These are phyloP conservation scores for Cherax destructor DNA, from an alignment of 1,140 invertebrate species.

Conservation along the genomic window DNA sequence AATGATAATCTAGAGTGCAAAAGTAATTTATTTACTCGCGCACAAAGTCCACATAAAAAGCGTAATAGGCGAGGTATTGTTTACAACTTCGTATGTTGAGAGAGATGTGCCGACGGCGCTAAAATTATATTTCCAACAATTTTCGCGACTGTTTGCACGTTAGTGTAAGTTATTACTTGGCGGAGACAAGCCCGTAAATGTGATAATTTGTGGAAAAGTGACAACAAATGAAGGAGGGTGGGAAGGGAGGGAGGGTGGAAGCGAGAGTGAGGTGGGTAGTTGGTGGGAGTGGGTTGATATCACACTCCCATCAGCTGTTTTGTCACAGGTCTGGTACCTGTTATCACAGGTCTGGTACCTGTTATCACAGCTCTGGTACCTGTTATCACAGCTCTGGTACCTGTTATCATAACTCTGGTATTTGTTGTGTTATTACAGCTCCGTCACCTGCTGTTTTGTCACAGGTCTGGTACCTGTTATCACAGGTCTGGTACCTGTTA, in stretches of 20 bases:
- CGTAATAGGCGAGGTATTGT: neutral
- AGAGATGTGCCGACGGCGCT: neutral
- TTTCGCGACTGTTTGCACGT: neutral
- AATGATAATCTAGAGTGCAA: slow-evolving; percentile 34
- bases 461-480: neutral
- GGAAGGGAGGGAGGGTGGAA: neutral
- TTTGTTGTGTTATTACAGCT: neutral
- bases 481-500: too few species aligned
- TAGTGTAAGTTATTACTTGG: neutral
- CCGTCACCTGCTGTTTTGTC: neutral
- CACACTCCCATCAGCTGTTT: neutral
- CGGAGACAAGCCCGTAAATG: neutral
- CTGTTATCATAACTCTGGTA: too few species aligned
- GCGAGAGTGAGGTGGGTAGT: neutral
- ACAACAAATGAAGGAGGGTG: neutral
- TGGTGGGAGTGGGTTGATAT: too few species aligned
- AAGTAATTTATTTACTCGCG: slow-evolving; percentile 31
- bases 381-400: neutral
- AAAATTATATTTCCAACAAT: neutral
- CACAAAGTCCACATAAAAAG: slow-evolving; percentile 28
- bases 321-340: neutral
- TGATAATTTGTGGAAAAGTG: neutral
- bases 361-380: neutral
- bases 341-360: neutral
- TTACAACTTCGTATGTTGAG: neutral